Base-by-base conservation (phyloP, 92 coral and sea anemone species). In the Epizoanthus stellaris region DNA sequence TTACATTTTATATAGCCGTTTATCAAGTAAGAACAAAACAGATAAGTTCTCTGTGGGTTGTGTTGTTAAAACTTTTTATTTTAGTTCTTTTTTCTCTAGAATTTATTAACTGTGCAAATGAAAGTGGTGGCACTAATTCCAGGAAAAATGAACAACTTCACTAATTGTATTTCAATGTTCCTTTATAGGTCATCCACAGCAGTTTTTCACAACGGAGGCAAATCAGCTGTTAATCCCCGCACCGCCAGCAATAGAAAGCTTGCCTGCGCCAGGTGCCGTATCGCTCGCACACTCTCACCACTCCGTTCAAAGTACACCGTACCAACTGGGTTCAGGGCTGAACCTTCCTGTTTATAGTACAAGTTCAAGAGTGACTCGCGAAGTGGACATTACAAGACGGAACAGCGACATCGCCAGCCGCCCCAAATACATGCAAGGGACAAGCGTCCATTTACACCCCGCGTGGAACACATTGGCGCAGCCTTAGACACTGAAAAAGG, bases 391-490 rank as follows among this genome's bases (percentile, higher is more conserved):
- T 63, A 63, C 70, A 43, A 89, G 80, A 30, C 75, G 86, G 12
- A 77, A 86, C 65, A 75, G 86, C 80, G 85, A 87, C 40, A 89
- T 87, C 45, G 70, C 73, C 2, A 94, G 82, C 64, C 88, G 92
- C 72, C 66, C 98, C 9, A 94, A 94, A 52, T 86, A 84, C 57
- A 86, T 89, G 42, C 98, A 94, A 86, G 85, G 90, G 16, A 87
- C 93, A 12, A 88, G 92, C 38, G 70, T 90, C 21, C 77, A 93
- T 40, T 88, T 94, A 30, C 98, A 91, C n/a, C 90, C 95, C 4
- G 65, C 91, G 0, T 91, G 95, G 95, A 94, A 87, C 76, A 80
- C 93, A 5, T 88, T 92, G 6, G 85, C 93, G 11, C 98, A 94
- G 30, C 93, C 92, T 43, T 90, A 47, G 81, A 17, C 11, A 64